Evolutionary conservation across 2,113 vertebrate species (phyloP).

Genomic region (Ascaphus truei): DNA sequence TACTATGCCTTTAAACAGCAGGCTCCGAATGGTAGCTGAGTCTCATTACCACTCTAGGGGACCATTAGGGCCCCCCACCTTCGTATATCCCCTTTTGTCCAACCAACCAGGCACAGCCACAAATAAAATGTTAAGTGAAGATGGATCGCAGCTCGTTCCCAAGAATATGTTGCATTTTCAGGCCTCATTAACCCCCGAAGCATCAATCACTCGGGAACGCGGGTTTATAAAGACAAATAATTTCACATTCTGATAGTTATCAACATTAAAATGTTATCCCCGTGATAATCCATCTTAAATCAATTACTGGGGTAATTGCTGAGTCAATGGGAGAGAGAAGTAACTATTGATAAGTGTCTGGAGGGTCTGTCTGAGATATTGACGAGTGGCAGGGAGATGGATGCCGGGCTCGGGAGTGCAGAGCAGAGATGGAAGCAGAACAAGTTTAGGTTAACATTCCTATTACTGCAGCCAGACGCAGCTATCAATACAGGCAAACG

Average conservation of each 20-base stretch:
- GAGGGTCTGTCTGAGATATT: slow-evolving; percentile 72
- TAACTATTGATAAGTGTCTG: slow-evolving; percentile 83
- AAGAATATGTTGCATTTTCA: slow-evolving; percentile 38
- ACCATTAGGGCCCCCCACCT: background rate
- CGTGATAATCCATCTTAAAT: slow-evolving; percentile 82
- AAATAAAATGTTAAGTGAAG: slow-evolving; percentile 27
- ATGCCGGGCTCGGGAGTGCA: slow-evolving; percentile 39
- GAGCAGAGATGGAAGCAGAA: slow-evolving; percentile 51
- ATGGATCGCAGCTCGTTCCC: slow-evolving; percentile 18
- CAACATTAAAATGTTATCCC: slow-evolving; percentile 52
- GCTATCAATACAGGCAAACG: slow-evolving; percentile 45
- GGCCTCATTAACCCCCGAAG: slow-evolving; percentile 25
- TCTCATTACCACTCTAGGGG: background rate
- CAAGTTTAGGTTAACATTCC: slow-evolving; percentile 52
- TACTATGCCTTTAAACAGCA: too few relatives aligned
- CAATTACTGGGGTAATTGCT: slow-evolving; percentile 77
- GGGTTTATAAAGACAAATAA: slow-evolving; percentile 31
- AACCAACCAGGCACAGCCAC: slow-evolving; percentile 1
- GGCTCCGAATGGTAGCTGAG: too few relatives aligned
- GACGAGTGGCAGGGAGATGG: slow-evolving; percentile 64
- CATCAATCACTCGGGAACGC: slow-evolving; percentile 6
- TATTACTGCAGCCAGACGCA: slow-evolving; percentile 41
- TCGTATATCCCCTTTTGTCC: slow-evolving; percentile 6
- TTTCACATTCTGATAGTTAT: slow-evolving; percentile 43
- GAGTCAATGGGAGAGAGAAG: slow-evolving; percentile 71